Percentiles rank a stretch among this genome's conserved stretches.
These are phyloP conservation scores for Gibbula magus DNA, from an alignment of 2,888 invertebrate genomes.

Conservation along the genomic window DNA sequence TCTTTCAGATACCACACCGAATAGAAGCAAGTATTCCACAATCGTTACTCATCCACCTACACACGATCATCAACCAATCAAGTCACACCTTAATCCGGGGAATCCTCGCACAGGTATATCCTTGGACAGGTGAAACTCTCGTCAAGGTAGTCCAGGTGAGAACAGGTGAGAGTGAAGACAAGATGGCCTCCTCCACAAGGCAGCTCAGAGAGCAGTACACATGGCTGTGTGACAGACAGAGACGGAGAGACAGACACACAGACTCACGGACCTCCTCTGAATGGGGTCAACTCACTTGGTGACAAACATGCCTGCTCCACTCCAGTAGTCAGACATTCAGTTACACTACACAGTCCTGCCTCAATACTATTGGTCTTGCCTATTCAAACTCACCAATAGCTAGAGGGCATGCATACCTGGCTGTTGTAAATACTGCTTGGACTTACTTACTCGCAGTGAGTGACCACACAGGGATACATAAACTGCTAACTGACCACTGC, in stretches of 20 bases:
- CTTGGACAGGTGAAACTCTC: constrained; percentile 1
- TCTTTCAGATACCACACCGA: neutral
- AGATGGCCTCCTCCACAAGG: constrained; percentile 10
- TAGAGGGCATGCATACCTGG: neutral
- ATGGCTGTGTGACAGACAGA: neutral
- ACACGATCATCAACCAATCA: constrained; percentile 4
- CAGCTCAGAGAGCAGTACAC: neutral
- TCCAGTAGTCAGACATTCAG: no score
- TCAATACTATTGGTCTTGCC: constrained; percentile 30
- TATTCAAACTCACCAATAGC: constrained; percentile 34
- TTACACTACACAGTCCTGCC: neutral
- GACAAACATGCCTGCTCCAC: no score
- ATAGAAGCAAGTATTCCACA: constrained; percentile 12
- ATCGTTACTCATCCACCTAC: constrained; percentile 4
- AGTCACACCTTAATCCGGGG: neutral
- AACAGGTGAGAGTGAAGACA: neutral
- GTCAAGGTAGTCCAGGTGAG: constrained; percentile 14
- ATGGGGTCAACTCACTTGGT: no score
- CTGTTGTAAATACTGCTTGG: neutral
- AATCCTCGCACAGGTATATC: neutral
- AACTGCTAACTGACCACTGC: neutral
- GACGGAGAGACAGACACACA: neutral
- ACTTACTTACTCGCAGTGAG: neutral
- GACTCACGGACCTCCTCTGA: neutral
- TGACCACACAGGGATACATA: neutral